A percentile compares a stretch with the other conserved stretches of the same genome.
Conservation (phyloP, 2,113 vertebrate genomes). For the Pterocles burchelli region DNA sequence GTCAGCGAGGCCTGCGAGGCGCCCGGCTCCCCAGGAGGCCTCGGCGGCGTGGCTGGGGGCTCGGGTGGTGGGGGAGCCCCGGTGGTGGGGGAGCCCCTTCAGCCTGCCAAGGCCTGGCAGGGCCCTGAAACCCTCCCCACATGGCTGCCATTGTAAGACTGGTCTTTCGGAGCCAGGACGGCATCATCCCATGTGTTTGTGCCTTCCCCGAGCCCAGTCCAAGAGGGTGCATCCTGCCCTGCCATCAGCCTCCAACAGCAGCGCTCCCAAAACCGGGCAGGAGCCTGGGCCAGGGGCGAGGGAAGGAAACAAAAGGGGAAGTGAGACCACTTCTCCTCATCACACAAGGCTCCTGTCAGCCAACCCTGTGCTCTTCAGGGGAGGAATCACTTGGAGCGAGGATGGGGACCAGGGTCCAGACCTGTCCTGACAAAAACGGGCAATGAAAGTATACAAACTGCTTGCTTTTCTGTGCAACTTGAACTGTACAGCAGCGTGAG, state of each 20-base stretch:
- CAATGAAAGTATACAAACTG: neutral
- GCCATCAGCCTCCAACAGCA: fast-evolving
- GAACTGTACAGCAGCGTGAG: neutral
- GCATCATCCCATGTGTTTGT: fast-evolving
- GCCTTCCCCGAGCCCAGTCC: fast-evolving
- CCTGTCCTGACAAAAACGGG: neutral
- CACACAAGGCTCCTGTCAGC: neutral
- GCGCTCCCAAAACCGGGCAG: neutral
- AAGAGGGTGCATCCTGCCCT: neutral
- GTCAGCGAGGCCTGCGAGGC: neutral
- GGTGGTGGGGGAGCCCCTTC: neutral
- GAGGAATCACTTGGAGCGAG: too few species aligned
- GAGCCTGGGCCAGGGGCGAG: neutral
- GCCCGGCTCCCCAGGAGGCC: neutral
- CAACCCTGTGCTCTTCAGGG: fast-evolving
- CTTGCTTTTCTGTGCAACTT: neutral
- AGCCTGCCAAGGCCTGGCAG: fast-evolving
- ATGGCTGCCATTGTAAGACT: neutral
- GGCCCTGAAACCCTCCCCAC: fast-evolving
- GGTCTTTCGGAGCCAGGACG: fast-evolving
- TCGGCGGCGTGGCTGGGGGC: neutral
- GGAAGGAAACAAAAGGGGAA: neutral
- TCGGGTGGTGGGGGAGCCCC: too few species aligned
- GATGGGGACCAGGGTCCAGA: fast-evolving
- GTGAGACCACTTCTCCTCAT: neutral